phyloP scores from a whole-genome alignment of 2,888 invertebrate genomes.

The Notodonta dromedarius region DNA sequence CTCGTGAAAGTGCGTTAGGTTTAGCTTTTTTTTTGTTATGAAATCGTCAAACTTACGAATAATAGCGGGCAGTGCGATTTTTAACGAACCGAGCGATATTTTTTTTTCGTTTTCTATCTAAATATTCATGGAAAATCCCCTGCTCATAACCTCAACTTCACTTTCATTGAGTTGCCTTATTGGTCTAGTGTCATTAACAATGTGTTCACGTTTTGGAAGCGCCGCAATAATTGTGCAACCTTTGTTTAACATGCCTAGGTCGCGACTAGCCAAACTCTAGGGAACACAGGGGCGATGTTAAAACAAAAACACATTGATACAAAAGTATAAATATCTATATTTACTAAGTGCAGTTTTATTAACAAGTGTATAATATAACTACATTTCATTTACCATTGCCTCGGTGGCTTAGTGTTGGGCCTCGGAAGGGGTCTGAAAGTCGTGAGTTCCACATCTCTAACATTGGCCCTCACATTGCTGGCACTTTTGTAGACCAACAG shows the following conservation, averaged over 20 bases:
- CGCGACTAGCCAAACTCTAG: conserved; percentile 16
- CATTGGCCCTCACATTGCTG: conserved; percentile 43
- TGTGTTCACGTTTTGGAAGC: conserved; percentile 25
- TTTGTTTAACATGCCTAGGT: conserved; percentile 29
- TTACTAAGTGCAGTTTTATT: conserved; percentile 55
- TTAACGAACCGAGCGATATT: too few relatives aligned
- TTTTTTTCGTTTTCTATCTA: background rate
- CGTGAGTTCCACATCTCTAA: conserved; percentile 65
- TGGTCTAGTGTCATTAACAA: conserved; percentile 30
- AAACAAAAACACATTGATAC: conserved; percentile 25
- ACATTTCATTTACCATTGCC: conserved; percentile 41
- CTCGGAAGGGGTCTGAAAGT: conserved; percentile 62
- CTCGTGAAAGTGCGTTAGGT: too few relatives aligned
- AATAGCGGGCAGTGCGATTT: too few relatives aligned
- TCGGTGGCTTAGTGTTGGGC: conserved; percentile 63
- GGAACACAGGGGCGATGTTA: conserved; percentile 3
- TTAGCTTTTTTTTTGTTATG: too few relatives aligned
- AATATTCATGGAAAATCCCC: conserved; percentile 36
- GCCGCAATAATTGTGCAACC: conserved; percentile 28
- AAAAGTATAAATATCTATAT: conserved; percentile 49
- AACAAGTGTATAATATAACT: conserved; percentile 58
- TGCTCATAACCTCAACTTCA: conserved; percentile 33
- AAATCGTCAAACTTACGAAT: too few relatives aligned
- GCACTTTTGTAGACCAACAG: conserved; percentile 47
- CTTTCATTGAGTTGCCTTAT: conserved; percentile 36